Conservation (phyloP, 2,888 invertebrate genomes). For the Syritta pipiens region DNA sequence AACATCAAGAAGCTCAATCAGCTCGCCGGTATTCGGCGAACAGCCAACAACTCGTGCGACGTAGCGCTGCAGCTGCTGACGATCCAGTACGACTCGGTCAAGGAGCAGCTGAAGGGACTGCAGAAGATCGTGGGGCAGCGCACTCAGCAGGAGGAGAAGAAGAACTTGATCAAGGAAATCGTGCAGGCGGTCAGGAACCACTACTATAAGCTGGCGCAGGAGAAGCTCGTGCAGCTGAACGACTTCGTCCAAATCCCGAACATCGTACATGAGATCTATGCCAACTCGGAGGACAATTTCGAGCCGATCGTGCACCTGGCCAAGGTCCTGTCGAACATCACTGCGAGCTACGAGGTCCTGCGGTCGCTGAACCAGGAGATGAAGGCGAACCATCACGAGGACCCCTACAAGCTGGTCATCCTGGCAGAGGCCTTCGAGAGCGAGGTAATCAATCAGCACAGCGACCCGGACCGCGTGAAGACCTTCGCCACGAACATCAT, state of each 20-base stretch:
- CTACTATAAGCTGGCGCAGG: not conserved
- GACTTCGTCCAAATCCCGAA: constrained; percentile 1
- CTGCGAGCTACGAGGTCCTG: not conserved
- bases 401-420: not conserved
- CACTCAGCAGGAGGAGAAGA: too few relatives aligned
- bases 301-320: constrained; percentile 13
- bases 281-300: not conserved
- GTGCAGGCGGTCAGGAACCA: not conserved
- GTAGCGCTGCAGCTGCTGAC: too few relatives aligned
- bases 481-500: not conserved
- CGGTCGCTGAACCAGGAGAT: not conserved
- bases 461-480: not conserved
- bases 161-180: too few relatives aligned
- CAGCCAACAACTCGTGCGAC: too few relatives aligned
- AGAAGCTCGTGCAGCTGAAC: constrained; percentile 13
- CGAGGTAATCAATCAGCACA: not conserved
- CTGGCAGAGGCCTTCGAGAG: not conserved
- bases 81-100: too few relatives aligned
- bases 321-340: not conserved
- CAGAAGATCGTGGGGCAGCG: too few relatives aligned
- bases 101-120: too few relatives aligned
- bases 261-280: constrained; percentile 32
- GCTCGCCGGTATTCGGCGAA: too few relatives aligned
- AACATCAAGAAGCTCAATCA: too few relatives aligned
- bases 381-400: not conserved